Conservation (phyloP, 2,888 invertebrate genomes). For the Tolmerus cingulatus region DNA sequence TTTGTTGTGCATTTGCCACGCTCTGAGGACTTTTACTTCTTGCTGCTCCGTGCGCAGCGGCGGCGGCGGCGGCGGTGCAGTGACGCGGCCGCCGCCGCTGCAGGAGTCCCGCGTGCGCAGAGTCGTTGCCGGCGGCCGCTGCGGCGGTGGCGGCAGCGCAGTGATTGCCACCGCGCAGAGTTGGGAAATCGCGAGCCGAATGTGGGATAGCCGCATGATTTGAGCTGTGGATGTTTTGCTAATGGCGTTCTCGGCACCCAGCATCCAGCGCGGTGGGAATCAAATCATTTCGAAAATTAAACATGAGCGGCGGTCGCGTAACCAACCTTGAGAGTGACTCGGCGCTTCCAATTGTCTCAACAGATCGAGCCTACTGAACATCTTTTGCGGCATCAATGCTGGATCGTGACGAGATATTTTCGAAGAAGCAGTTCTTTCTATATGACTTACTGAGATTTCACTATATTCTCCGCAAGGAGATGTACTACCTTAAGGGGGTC, state of each 20-base stretch:
- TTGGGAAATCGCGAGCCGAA: conserved; percentile 1
- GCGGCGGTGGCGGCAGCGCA: neutral
- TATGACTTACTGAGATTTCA: neutral
- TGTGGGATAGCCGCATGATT: conserved; percentile 28
- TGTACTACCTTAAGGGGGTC: too few species aligned
- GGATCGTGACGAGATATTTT: neutral
- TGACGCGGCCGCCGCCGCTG: neutral
- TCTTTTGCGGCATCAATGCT: neutral
- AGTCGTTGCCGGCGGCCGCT: neutral
- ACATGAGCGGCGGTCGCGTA: conserved; percentile 5
- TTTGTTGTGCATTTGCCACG: conserved; percentile 52
- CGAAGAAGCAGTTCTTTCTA: neutral
- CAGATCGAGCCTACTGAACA: neutral
- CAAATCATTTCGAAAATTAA: conserved; percentile 21
- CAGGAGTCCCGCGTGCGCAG: too few species aligned
- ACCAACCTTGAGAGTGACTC: conserved; percentile 3
- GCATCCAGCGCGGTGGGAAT: neutral
- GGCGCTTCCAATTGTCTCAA: neutral
- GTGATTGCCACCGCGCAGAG: neutral
- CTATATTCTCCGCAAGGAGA: neutral
- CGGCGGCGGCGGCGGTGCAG: neutral
- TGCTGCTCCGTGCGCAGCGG: neutral
- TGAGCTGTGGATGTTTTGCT: neutral
- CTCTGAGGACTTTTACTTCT: conserved; percentile 41
- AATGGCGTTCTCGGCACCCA: neutral